Percentiles rank a stretch among this genome's conserved stretches.
Evolutionary conservation across 2,113 vertebrate genomes (phyloP).

Genomic region (Rostratula benghalensis): DNA sequence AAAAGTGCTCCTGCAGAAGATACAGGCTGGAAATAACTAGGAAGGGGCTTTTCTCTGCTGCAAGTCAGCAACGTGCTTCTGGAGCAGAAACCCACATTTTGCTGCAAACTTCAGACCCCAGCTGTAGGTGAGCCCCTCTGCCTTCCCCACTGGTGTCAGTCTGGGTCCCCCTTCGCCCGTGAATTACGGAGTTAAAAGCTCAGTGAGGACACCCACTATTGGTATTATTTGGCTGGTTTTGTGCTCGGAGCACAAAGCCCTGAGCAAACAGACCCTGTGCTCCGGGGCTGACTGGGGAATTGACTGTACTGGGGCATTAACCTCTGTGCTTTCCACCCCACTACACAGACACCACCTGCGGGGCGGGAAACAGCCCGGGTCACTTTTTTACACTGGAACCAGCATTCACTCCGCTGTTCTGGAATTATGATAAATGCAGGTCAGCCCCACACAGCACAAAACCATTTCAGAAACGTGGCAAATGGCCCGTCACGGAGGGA

Average conservation of each 20-base stretch:
- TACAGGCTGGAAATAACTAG: background rate
- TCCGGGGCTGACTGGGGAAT: background rate
- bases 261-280: background rate
- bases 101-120: background rate
- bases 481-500: background rate
- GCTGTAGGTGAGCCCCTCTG: background rate
- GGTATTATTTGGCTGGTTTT: background rate
- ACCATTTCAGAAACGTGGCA: background rate
- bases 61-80: background rate
- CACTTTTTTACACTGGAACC: background rate
- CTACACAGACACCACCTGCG: background rate
- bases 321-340: constrained; percentile 39
- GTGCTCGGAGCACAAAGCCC: background rate
- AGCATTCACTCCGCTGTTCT: background rate
- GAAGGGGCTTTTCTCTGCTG: background rate
- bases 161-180: background rate
- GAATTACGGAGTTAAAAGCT: background rate
- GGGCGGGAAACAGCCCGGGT: background rate
- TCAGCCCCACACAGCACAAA: background rate
- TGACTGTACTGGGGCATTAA: background rate
- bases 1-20: background rate
- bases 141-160: rapidly evolving
- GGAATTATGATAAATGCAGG: background rate
- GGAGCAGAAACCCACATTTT: background rate
- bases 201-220: background rate